A percentile compares a stretch with the other conserved stretches of the same genome.
Conservation (phyloP, 1,140 invertebrate species). For the Stratiolaelaps scimitus region DNA sequence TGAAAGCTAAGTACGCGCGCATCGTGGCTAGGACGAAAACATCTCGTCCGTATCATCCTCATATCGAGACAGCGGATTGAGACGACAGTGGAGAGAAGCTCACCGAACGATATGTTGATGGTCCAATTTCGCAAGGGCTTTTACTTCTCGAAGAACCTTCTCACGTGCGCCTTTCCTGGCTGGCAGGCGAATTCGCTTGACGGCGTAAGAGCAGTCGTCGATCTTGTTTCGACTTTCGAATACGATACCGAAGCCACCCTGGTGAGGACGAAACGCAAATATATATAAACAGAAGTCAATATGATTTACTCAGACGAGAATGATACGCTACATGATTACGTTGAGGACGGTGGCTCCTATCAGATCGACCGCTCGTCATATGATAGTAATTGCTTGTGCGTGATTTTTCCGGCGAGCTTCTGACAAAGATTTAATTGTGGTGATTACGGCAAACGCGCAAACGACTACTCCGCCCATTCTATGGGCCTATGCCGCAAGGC, state of each 20-base stretch:
- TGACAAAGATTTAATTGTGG: no score
- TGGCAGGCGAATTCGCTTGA: constrained; percentile 80
- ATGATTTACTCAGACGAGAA: no score
- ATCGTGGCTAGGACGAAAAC: neutral
- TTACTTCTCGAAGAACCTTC: constrained; percentile 80
- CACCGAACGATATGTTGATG: constrained; percentile 78
- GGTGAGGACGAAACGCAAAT: constrained; percentile 18
- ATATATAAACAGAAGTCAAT: no score
- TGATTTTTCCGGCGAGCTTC: no score
- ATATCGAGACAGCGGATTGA: constrained; percentile 38
- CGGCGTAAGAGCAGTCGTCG: constrained; percentile 84
- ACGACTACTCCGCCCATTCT: no score
- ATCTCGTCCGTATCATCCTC: constrained; percentile 1
- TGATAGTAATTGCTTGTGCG: no score
- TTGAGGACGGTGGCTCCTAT: no score
- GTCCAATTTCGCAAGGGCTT: constrained; percentile 80
- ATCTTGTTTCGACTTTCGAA: constrained; percentile 89
- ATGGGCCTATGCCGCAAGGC: no score
- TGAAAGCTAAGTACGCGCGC: no score
- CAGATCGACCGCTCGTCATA: no score
- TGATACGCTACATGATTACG: no score
- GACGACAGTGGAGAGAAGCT: neutral
- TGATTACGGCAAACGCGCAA: no score
- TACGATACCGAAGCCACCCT: constrained; percentile 86
- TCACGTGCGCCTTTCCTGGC: constrained; percentile 62